Conservation (phyloP, 2,113 vertebrate genomes). For the Microtus oregoni region DNA sequence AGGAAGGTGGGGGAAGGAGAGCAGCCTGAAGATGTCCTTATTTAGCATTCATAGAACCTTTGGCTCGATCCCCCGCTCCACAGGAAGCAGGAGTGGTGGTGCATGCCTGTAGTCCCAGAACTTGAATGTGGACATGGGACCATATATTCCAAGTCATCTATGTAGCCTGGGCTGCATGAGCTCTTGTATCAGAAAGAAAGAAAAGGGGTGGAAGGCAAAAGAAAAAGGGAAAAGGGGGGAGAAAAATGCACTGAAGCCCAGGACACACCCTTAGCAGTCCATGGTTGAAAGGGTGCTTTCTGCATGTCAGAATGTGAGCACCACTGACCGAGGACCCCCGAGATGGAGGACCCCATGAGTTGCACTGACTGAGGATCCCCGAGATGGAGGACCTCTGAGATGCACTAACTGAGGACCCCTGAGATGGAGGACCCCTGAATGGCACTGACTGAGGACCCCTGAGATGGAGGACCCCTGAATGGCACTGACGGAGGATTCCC, state of each 20-base stretch:
- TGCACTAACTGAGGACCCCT: not conserved
- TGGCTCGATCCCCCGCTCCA: not conserved
- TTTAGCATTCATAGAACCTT: too few species aligned
- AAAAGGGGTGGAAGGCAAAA: not conserved
- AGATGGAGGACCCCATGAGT: not conserved
- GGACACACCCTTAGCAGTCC: not conserved
- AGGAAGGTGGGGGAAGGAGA: not conserved
- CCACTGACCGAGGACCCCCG: not conserved
- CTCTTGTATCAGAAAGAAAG: not conserved
- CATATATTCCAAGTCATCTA: not conserved
- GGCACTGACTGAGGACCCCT: not conserved
- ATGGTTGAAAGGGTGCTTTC: not conserved
- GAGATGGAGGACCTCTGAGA: not conserved
- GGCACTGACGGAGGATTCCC: not conserved
- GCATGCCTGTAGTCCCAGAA: not conserved
- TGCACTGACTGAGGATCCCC: fast-evolving
- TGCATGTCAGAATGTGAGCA: not conserved
- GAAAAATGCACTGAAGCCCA: not conserved
- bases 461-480: not conserved
- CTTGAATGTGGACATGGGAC: not conserved
- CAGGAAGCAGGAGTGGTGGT: not conserved
- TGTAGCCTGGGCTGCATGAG: not conserved
- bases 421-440: not conserved
- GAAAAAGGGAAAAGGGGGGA: not conserved
- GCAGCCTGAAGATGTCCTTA: not conserved